Percentiles rank a stretch among this genome's conserved stretches.
These are phyloP conservation scores for Rhinopomastus cyanomelas DNA, from an alignment of 2,113 vertebrate species.

Conservation along the genomic window DNA sequence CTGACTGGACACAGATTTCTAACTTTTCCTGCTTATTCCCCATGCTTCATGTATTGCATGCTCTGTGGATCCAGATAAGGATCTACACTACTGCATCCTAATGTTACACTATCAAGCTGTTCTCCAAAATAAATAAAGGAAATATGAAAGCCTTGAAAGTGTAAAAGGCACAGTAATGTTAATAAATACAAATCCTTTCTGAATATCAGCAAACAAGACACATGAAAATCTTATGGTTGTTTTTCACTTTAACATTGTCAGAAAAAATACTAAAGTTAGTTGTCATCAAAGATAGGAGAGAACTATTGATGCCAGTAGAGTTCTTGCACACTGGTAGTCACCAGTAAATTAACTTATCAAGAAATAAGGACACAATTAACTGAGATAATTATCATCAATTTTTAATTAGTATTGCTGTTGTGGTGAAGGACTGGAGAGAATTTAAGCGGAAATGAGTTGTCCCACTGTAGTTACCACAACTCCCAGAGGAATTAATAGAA, in stretches of 20 bases:
- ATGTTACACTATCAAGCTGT: not conserved
- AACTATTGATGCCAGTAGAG: not conserved
- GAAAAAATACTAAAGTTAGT: not conserved
- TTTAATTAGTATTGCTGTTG: conserved; percentile 64
- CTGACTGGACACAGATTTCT: too few species aligned
- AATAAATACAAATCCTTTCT: not conserved
- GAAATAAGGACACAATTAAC: conserved; percentile 23
- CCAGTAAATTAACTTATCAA: conserved; percentile 26
- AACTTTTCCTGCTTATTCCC: too few species aligned
- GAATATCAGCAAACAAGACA: not conserved
- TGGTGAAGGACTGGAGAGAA: conserved; percentile 52
- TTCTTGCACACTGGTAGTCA: not conserved
- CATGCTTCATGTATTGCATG: too few species aligned
- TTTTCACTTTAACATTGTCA: not conserved
- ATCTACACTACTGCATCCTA: too few species aligned
- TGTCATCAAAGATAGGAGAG: not conserved
- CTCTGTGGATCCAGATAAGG: too few species aligned
- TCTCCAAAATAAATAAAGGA: not conserved
- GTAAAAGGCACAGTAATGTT: not conserved
- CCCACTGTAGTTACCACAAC: conserved; percentile 63
- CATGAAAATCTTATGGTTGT: not conserved
- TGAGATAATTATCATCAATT: conserved; percentile 63
- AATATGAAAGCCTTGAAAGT: not conserved
- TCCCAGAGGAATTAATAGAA: conserved; percentile 65
- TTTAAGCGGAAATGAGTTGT: conserved; percentile 59